Conservation (phyloP, 37 sponge, comb jelly and placozoan genomes). For the Chondrilla cf. caribensis region DNA sequence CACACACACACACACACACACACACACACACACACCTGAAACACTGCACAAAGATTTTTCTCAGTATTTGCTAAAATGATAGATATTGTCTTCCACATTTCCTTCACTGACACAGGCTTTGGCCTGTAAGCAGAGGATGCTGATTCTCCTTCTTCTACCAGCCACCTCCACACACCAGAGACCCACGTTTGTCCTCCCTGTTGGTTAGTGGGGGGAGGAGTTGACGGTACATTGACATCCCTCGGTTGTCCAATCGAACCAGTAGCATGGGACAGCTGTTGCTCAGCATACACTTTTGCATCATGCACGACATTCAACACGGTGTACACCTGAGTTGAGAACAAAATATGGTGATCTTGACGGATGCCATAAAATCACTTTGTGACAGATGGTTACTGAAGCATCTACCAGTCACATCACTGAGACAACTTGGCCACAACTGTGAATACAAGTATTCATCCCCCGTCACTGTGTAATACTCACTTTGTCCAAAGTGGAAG, state of each 20-base stretch:
- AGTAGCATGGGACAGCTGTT: not conserved
- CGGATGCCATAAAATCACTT: no score
- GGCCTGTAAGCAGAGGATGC: not conserved
- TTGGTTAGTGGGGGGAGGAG: not conserved
- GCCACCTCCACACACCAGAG: not conserved
- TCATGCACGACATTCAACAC: not conserved
- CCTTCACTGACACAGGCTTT: not conserved
- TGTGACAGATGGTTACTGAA: no score
- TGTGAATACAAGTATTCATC: no score
- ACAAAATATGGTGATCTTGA: not conserved
- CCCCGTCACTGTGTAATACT: no score
- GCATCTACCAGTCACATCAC: no score
- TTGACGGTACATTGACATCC: not conserved
- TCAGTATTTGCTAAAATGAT: not conserved
- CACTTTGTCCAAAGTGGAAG: no score
- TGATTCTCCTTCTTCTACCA: not conserved
- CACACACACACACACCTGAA: conserved; percentile 8
- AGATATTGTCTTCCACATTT: not conserved
- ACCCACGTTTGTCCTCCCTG: not conserved
- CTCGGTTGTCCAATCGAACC: not conserved
- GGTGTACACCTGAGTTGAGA: not conserved
- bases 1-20: not conserved
- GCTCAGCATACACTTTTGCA: not conserved
- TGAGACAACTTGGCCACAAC: no score
- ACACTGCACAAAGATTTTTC: not conserved